phyloP scores from a whole-genome alignment of 2,797 vertebrate species.

The Cheirogaleus major region DNA sequence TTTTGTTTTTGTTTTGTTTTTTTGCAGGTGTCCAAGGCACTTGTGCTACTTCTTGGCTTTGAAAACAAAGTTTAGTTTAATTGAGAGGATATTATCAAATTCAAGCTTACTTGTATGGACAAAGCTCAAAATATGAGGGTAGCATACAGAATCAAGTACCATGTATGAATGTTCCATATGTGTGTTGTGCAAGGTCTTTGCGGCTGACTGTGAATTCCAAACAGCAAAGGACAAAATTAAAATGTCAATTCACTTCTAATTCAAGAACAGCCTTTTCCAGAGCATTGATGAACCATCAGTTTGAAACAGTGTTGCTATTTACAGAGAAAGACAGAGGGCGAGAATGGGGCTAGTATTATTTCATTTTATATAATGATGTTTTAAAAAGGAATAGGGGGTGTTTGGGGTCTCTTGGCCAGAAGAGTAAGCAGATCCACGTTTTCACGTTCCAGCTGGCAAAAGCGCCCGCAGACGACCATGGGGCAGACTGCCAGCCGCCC shows the following conservation, averaged over 20 bases:
- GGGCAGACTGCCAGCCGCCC: neutral
- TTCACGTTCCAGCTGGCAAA: conserved; percentile 22
- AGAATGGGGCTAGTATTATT: neutral
- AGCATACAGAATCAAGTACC: neutral
- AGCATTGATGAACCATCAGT: conserved; percentile 2
- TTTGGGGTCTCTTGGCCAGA: neutral
- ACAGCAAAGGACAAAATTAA: conserved; percentile 39
- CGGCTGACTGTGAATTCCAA: conserved; percentile 29
- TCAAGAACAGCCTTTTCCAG: conserved; percentile 31
- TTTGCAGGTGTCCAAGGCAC: conserved; percentile 55
- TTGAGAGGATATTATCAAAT: conserved; percentile 76
- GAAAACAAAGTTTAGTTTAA: conserved; percentile 65
- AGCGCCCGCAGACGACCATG: neutral
- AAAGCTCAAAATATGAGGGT: conserved; percentile 46
- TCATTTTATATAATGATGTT: neutral
- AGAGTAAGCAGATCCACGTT: neutral
- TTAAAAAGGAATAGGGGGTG: neutral
- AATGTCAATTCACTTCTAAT: conserved; percentile 38
- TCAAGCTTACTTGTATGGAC: conserved; percentile 60
- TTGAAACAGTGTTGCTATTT: conserved; percentile 27
- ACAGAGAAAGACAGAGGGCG: neutral
- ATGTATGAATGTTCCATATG: neutral
- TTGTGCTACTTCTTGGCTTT: conserved; percentile 61
- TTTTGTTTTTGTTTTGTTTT: neutral
- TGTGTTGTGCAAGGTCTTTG: neutral